Evolutionary conservation across 1,140 invertebrate species (phyloP).

Genomic region (Monomorium pharaonis): DNA sequence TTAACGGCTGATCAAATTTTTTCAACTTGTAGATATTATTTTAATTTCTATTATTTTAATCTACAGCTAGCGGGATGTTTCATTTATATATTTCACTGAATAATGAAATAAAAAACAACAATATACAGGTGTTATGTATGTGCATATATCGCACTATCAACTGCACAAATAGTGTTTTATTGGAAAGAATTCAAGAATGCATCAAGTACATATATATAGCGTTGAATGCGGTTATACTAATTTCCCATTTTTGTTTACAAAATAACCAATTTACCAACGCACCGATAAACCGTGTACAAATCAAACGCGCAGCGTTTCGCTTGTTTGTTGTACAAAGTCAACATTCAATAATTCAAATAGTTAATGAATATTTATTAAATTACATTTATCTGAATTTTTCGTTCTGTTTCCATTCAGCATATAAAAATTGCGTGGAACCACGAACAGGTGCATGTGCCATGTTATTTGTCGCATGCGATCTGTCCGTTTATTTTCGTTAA

Average conservation of each 20-base stretch:
- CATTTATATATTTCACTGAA: not conserved
- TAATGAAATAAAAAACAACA: not conserved
- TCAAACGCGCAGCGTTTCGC: not conserved
- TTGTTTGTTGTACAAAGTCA: conserved; percentile 15
- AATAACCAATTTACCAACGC: conserved; percentile 31
- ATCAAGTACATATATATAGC: not conserved
- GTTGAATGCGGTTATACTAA: conserved; percentile 19
- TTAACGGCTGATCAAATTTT: not conserved
- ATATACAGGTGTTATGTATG: not conserved
- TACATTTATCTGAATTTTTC: conserved; percentile 43
- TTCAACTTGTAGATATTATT: not conserved
- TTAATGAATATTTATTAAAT: conserved; percentile 54
- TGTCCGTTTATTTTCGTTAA: conserved; percentile 17
- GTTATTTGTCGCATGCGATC: conserved; percentile 24
- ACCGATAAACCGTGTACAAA: conserved; percentile 17
- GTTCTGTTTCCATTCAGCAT: not conserved
- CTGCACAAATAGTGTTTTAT: not conserved
- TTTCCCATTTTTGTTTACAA: conserved; percentile 36
- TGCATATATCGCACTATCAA: not conserved
- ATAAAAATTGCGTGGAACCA: conserved; percentile 40
- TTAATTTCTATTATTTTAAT: no score
- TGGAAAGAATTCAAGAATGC: not conserved
- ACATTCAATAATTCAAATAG: conserved; percentile 37
- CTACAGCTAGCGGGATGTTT: not conserved
- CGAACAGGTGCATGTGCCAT: conserved; percentile 15